Evolutionary conservation across 2,888 invertebrate genomes (phyloP).

Genomic region (Scelioninae gen. 2): DNA sequence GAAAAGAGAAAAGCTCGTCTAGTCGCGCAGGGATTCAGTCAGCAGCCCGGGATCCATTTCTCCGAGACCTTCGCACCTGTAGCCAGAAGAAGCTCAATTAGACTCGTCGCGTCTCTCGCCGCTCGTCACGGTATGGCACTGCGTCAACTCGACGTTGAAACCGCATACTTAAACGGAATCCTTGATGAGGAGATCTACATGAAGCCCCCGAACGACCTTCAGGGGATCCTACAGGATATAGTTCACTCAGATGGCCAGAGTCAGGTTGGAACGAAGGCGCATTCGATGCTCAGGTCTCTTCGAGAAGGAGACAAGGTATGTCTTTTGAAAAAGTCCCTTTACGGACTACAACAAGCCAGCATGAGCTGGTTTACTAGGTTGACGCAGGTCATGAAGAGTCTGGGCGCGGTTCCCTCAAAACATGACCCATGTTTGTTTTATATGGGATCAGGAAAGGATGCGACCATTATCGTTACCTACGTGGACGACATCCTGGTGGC

Average conservation of each 20-base stretch:
- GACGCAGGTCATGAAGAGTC: constrained; percentile 5
- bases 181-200: constrained; percentile 43
- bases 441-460: constrained; percentile 13
- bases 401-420: constrained; percentile 46
- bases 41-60: constrained; percentile 51
- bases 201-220: constrained; percentile 41
- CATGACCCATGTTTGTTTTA: constrained; percentile 50
- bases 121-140: constrained; percentile 51
- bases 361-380: neutral
- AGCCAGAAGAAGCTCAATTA: constrained; percentile 34
- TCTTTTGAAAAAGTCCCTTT: constrained; percentile 44
- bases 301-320: constrained; percentile 37
- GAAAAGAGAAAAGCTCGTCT: constrained; percentile 10
- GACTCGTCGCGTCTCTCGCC: constrained; percentile 49
- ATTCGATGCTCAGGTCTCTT: constrained; percentile 12
- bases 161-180: constrained; percentile 61
- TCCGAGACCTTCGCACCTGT: constrained; percentile 48
- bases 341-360: constrained; percentile 39
- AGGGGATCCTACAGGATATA: constrained; percentile 20
- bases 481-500: constrained; percentile 50
- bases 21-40: constrained; percentile 31
- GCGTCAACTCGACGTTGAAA: constrained; percentile 58
- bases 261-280: constrained; percentile 21
- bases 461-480: constrained; percentile 29
- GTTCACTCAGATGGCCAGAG: constrained; percentile 15